Percentiles rank a stretch among this genome's conserved stretches.
phyloP scores from a whole-genome alignment of 2,113 vertebrate species.

The Charina bottae region DNA sequence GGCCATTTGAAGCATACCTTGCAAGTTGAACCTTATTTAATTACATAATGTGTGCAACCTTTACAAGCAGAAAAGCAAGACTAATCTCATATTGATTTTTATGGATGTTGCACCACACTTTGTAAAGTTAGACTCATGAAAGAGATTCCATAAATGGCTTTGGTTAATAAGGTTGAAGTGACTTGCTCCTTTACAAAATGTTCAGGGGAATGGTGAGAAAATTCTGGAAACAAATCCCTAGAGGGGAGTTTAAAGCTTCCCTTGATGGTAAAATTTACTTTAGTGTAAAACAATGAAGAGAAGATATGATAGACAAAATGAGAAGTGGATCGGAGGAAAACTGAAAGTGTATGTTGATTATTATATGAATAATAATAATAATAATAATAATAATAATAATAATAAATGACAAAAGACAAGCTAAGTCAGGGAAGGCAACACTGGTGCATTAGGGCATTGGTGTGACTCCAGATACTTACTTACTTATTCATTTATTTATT shows the following conservation, averaged over 20 bases:
- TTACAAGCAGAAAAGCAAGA: slow-evolving; percentile 60
- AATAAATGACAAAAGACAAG: slow-evolving; percentile 14
- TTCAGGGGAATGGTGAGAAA: slow-evolving; percentile 21
- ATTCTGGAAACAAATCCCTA: neutral
- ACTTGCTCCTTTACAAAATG: slow-evolving; percentile 46
- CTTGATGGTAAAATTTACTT: neutral
- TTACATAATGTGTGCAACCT: slow-evolving; percentile 59
- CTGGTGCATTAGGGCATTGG: neutral
- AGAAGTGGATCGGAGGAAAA: neutral
- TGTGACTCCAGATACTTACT: neutral
- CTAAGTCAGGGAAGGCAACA: neutral
- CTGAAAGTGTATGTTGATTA: neutral
- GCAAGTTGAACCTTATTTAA: slow-evolving; percentile 76
- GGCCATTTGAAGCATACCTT: slow-evolving; percentile 69
- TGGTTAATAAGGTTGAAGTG: slow-evolving; percentile 59
- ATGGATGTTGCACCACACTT: neutral
- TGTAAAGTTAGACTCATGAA: slow-evolving; percentile 65
- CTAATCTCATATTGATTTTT: slow-evolving; percentile 31
- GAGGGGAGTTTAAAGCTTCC: neutral
- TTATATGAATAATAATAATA: neutral
- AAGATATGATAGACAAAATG: slow-evolving; percentile 34
- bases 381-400: neutral
- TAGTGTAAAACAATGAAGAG: neutral
- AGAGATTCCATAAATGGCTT: slow-evolving; percentile 63
- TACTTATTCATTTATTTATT: neutral